Percentiles rank a stretch among this genome's conserved stretches.
phyloP scores from a whole-genome alignment of 2,113 vertebrate genomes.

The Electrona antarctica region DNA sequence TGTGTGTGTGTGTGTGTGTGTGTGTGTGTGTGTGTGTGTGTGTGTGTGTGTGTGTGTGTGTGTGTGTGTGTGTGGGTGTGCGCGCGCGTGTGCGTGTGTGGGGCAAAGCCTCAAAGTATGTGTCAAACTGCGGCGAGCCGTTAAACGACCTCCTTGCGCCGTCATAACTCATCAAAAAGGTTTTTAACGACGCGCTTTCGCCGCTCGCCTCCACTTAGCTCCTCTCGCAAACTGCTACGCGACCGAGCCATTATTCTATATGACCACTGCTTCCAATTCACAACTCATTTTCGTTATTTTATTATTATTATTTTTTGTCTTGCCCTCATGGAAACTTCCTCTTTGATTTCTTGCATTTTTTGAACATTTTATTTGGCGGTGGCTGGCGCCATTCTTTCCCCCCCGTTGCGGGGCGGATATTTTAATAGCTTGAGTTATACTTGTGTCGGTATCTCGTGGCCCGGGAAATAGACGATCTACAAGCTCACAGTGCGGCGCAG shows the following conservation, averaged over 20 bases:
- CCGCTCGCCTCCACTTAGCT: neutral
- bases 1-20: too few relatives aligned
- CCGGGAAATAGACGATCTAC: too few relatives aligned
- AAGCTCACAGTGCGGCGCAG: too few relatives aligned
- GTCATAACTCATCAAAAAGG: constrained; percentile 18
- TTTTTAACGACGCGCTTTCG: constrained; percentile 19
- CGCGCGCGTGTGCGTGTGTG: too few relatives aligned
- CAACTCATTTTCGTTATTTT: constrained; percentile 26
- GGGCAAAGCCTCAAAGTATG: neutral
- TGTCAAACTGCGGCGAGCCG: neutral
- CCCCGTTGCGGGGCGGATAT: constrained; percentile 8
- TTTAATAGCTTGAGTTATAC: constrained; percentile 9
- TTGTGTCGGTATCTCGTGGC: too few relatives aligned
- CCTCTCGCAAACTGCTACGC: neutral
- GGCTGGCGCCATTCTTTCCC: constrained; percentile 28
- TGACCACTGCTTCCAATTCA: neutral
- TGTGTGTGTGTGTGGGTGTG: too few relatives aligned
- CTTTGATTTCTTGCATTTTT: constrained; percentile 12
- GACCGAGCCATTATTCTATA: neutral
- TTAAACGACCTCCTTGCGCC: neutral
- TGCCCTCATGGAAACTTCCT: constrained; percentile 15
- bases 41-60: too few relatives aligned
- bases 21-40: too few relatives aligned
- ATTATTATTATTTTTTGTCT: constrained; percentile 4
- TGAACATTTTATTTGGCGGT: constrained; percentile 23